A percentile compares a stretch with the other conserved stretches of the same genome.
Evolutionary conservation across 2,797 vertebrate genomes (phyloP).

Genomic region (Falco biarmicus): DNA sequence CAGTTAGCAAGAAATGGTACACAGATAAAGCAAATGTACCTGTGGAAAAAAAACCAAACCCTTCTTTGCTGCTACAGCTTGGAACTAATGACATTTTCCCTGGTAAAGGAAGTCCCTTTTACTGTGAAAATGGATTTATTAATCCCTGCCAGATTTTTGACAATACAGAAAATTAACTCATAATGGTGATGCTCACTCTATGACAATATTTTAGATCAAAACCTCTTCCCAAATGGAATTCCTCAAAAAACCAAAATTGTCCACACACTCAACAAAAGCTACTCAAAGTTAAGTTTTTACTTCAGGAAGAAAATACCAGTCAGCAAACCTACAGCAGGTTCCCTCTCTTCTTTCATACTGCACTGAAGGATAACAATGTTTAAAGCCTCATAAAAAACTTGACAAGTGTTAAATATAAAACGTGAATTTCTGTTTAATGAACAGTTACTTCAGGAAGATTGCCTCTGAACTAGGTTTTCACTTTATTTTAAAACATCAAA

Average conservation of each 20-base stretch:
- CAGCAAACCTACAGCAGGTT: neutral
- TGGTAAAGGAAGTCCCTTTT: neutral
- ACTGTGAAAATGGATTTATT: neutral
- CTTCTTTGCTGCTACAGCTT: neutral
- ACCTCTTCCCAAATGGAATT: neutral
- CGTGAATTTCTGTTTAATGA: neutral
- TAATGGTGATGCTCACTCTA: neutral
- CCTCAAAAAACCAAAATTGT: neutral
- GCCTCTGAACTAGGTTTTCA: neutral
- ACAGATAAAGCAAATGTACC: neutral
- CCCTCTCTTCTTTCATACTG: neutral
- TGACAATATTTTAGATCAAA: neutral
- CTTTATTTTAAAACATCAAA: neutral
- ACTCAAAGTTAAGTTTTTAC: neutral
- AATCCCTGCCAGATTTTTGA: neutral
- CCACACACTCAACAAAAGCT: neutral
- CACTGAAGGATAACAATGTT: neutral
- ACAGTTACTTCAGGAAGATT: neutral
- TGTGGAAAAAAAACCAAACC: neutral
- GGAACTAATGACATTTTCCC: neutral
- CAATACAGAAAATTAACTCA: neutral
- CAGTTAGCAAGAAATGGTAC: neutral
- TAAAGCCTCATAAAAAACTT: neutral
- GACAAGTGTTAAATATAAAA: neutral
- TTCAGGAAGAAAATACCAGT: neutral